Conservation (phyloP, 2,888 invertebrate genomes). For the Tortrix viridana region DNA sequence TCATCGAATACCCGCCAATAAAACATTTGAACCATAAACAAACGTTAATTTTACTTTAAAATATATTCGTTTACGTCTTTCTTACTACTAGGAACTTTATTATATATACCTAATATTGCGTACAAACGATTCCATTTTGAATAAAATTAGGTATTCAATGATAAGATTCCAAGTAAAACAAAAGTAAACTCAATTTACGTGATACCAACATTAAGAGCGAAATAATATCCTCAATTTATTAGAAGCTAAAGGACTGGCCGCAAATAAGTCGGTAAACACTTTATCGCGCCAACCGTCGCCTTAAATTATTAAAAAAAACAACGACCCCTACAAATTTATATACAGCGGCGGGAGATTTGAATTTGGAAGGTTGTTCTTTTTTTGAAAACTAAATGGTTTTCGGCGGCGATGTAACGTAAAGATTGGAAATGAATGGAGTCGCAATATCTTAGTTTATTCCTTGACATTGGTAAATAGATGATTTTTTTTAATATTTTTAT, state of each 20-base stretch:
- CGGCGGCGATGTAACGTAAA: constrained; percentile 54
- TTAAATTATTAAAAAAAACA: constrained; percentile 69
- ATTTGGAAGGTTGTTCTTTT: constrained; percentile 59
- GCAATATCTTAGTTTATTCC: constrained; percentile 35
- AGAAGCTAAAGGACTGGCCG: constrained; percentile 41
- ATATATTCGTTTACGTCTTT: background rate
- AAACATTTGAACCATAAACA: constrained; percentile 8
- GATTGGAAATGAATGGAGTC: constrained; percentile 43
- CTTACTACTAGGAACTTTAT: too few relatives aligned
- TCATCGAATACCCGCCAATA: background rate
- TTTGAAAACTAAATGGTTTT: constrained; percentile 53
- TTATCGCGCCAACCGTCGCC: constrained; percentile 66
- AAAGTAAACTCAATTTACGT: constrained; percentile 24
- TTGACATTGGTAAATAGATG: constrained; percentile 27
- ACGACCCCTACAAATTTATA: constrained; percentile 57
- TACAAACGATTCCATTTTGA: background rate
- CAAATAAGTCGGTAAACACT: constrained; percentile 74
- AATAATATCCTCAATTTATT: constrained; percentile 34
- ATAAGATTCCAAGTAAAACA: constrained; percentile 5
- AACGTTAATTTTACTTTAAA: background rate
- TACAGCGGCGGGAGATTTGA: constrained; percentile 58
- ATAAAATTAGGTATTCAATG: constrained; percentile 4
- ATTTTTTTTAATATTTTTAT: too few relatives aligned
- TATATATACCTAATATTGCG: too few relatives aligned
- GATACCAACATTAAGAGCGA: constrained; percentile 28